Evolutionary conservation across 2,113 vertebrate species (phyloP).

Genomic region (Microtus richardsoni): DNA sequence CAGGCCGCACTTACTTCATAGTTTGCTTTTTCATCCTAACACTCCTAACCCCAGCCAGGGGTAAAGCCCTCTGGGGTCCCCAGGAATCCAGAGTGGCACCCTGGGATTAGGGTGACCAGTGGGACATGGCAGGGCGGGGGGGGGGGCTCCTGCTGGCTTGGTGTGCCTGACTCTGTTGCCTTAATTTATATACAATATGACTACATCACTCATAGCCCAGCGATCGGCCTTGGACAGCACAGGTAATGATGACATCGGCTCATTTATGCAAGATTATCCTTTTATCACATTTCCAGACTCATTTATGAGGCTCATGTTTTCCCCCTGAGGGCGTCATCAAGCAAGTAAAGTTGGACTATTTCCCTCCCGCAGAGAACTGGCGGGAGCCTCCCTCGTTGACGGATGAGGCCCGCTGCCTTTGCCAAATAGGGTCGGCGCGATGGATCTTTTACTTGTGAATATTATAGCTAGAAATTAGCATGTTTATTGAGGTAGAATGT

Average conservation of each 20-base stretch:
- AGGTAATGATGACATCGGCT: slow-evolving; percentile 89
- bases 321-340: slow-evolving; percentile 91
- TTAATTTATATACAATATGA: slow-evolving; percentile 70
- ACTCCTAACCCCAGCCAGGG: neutral
- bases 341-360: slow-evolving; percentile 92
- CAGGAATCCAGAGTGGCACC: neutral
- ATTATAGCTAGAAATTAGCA: slow-evolving; percentile 93
- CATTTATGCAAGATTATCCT: slow-evolving; percentile 93
- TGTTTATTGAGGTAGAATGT: slow-evolving; percentile 94
- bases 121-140: neutral
- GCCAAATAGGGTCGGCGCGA: slow-evolving; percentile 91
- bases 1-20: neutral
- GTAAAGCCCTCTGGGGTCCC: too few species aligned
- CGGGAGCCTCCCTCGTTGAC: slow-evolving; percentile 90
- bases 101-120: neutral
- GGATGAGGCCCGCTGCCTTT: slow-evolving; percentile 91
- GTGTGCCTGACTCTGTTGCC: rapidly evolving
- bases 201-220: slow-evolving; percentile 72
- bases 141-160: slow-evolving; percentile 2
- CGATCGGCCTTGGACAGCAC: slow-evolving; percentile 77
- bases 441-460: slow-evolving; percentile 92
- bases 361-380: slow-evolving; percentile 91
- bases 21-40: neutral
- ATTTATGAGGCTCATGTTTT: slow-evolving; percentile 90
- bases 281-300: slow-evolving; percentile 92